A percentile compares a stretch with the other conserved stretches of the same genome.
These are phyloP conservation scores for Cichlasoma orientale DNA, from an alignment of 2,797 vertebrate species.

Conservation along the genomic window DNA sequence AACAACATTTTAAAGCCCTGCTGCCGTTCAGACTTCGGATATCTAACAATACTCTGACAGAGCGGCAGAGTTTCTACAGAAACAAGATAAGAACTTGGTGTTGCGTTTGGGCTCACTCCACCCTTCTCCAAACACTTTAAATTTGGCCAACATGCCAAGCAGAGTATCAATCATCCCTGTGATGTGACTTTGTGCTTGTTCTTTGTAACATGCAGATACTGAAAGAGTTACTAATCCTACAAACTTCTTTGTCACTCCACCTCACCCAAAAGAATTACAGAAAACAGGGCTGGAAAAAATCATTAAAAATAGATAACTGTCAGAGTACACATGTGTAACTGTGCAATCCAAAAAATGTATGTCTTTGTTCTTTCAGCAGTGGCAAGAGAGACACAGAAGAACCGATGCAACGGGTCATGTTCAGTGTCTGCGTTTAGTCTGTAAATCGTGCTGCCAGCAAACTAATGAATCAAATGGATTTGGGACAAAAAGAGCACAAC, in stretches of 20 bases:
- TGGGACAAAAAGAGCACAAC: not conserved
- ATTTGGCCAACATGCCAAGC: constrained; percentile 45
- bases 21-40: constrained; percentile 9
- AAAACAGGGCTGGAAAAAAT: not conserved
- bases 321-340: not conserved
- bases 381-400: not conserved
- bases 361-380: not conserved
- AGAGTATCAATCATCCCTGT: constrained; percentile 52
- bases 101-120: constrained; percentile 37
- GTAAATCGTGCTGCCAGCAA: constrained; percentile 1
- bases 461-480: not conserved
- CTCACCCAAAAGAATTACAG: constrained; percentile 10
- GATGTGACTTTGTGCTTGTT: constrained; percentile 31
- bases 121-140: constrained; percentile 68
- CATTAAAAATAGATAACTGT: not conserved
- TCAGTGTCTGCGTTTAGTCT: not conserved
- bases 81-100: constrained; percentile 65
- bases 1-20: not conserved
- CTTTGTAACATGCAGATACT: constrained; percentile 3
- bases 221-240: constrained; percentile 29
- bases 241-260: not conserved
- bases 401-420: not conserved
- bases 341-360: not conserved
- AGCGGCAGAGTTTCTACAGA: constrained; percentile 46
- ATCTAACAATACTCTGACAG: constrained; percentile 22